Evolutionary conservation across 2,888 invertebrate species (phyloP).

Genomic region (Mellilla xanthometata): DNA sequence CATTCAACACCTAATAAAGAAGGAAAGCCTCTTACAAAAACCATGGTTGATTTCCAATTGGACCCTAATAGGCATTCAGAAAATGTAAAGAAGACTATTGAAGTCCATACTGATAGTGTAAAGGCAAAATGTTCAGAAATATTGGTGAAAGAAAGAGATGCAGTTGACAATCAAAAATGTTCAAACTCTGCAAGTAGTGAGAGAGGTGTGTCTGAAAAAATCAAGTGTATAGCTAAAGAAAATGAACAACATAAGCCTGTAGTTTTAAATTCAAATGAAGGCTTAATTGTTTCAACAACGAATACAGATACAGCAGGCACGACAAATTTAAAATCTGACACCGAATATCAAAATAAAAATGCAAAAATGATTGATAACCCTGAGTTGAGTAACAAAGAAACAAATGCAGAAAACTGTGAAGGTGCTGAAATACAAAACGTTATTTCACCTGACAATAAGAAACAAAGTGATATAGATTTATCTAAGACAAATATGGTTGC

Average conservation of each 20-base stretch:
- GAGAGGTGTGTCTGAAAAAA: slow-evolving; percentile 1
- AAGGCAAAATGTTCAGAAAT: slow-evolving; percentile 51
- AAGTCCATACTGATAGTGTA: slow-evolving; percentile 66
- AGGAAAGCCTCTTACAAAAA: slow-evolving; percentile 71
- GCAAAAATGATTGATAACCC: too few species aligned
- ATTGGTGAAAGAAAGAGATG: slow-evolving; percentile 27
- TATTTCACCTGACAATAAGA: too few species aligned
- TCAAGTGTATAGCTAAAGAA: neutral
- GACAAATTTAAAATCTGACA: too few species aligned
- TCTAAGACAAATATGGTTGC: too few species aligned
- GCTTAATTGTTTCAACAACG: too few species aligned
- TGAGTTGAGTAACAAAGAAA: too few species aligned
- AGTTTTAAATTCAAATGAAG: neutral
- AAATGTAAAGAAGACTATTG: slow-evolving; percentile 72
- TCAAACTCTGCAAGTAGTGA: too few species aligned
- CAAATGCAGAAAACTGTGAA: too few species aligned
- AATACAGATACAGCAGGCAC: too few species aligned
- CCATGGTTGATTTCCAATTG: slow-evolving; percentile 71
- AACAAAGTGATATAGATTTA: too few species aligned
- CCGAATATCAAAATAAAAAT: too few species aligned
- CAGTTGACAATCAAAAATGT: slow-evolving; percentile 16
- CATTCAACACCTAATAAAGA: slow-evolving; percentile 77
- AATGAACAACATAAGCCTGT: neutral
- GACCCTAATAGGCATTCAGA: slow-evolving; percentile 72
- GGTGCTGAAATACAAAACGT: too few species aligned